A percentile compares a stretch with the other conserved stretches of the same genome.
Evolutionary conservation across 1,140 invertebrate genomes (phyloP).

Genomic region (Kradibia gibbosae): DNA sequence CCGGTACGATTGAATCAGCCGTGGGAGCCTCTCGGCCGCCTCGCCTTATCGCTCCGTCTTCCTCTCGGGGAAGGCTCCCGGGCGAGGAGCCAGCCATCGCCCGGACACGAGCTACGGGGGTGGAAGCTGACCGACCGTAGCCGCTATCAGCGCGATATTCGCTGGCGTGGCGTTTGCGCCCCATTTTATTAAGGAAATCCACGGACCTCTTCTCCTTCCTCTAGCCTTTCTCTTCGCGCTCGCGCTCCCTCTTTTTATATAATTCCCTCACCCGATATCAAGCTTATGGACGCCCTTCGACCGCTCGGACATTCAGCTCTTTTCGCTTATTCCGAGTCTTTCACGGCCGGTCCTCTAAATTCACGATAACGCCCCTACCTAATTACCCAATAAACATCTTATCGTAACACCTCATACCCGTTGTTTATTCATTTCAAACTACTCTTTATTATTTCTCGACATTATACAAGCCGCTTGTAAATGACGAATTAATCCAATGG

Average conservation of each 20-base stretch:
- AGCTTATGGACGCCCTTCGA: background rate
- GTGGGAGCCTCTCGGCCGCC: background rate
- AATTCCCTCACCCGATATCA: background rate
- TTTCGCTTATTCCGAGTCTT: background rate
- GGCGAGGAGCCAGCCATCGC: slow-evolving; percentile 8
- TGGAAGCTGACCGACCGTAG: slow-evolving; percentile 63
- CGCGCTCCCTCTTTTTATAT: background rate
- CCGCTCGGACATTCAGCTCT: background rate
- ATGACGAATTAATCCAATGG: too few relatives aligned
- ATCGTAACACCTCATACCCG: too few relatives aligned
- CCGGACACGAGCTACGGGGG: slow-evolving; percentile 38
- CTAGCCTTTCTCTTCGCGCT: background rate
- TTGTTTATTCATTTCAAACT: too few relatives aligned
- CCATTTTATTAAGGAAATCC: slow-evolving; percentile 70
- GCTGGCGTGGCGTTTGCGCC: slow-evolving; percentile 68
- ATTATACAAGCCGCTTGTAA: too few relatives aligned
- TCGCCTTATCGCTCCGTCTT: slow-evolving; percentile 3
- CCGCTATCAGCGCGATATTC: slow-evolving; percentile 67
- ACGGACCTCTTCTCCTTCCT: slow-evolving; percentile 41
- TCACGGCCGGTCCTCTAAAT: too few relatives aligned
- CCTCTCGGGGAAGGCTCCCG: too few relatives aligned
- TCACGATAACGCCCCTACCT: too few relatives aligned
- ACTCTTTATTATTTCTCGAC: too few relatives aligned
- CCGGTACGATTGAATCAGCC: slow-evolving; percentile 59
- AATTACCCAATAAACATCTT: too few relatives aligned